Evolutionary conservation across 2,888 invertebrate species (phyloP).

Genomic region (Frankliniella fusca): DNA sequence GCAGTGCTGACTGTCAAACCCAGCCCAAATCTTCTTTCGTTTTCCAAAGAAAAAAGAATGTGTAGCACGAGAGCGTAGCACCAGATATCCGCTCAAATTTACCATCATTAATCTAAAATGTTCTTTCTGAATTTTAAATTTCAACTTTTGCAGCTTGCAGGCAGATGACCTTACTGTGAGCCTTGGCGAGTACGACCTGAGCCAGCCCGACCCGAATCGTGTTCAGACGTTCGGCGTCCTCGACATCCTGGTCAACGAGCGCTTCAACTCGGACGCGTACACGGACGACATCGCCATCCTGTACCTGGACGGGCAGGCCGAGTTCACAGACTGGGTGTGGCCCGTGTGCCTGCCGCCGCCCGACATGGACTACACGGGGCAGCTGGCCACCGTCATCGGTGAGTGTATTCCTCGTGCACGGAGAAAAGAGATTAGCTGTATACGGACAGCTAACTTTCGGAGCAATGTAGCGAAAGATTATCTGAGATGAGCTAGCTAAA

Average conservation of each 20-base stretch:
- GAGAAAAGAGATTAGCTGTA: no score
- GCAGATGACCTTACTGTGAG: conserved; percentile 62
- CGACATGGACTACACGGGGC: conserved; percentile 56
- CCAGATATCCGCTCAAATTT: no score
- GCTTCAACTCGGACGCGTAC: conserved; percentile 63
- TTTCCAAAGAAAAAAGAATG: no score
- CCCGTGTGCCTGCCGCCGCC: conserved; percentile 76
- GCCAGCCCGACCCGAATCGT: conserved; percentile 61
- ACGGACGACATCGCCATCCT: conserved; percentile 75
- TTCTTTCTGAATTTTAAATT: conserved; percentile 29
- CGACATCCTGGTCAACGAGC: conserved; percentile 62
- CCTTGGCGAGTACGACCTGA: conserved; percentile 78
- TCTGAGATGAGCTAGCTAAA: no score
- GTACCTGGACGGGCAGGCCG: conserved; percentile 59
- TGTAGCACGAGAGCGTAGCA: no score
- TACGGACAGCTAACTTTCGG: no score
- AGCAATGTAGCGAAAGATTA: no score
- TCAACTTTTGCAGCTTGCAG: conserved; percentile 49
- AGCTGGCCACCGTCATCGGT: conserved; percentile 65
- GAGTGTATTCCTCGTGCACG: no score
- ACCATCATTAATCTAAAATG: background rate
- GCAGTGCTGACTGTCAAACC: no score
- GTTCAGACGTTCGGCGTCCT: conserved; percentile 64
- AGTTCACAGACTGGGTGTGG: conserved; percentile 76
- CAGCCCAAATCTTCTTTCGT: no score